Percentiles rank a stretch among this genome's conserved stretches.
These are phyloP conservation scores for Serripes groenlandicus DNA, from an alignment of 2,888 invertebrate genomes.

Conservation along the genomic window DNA sequence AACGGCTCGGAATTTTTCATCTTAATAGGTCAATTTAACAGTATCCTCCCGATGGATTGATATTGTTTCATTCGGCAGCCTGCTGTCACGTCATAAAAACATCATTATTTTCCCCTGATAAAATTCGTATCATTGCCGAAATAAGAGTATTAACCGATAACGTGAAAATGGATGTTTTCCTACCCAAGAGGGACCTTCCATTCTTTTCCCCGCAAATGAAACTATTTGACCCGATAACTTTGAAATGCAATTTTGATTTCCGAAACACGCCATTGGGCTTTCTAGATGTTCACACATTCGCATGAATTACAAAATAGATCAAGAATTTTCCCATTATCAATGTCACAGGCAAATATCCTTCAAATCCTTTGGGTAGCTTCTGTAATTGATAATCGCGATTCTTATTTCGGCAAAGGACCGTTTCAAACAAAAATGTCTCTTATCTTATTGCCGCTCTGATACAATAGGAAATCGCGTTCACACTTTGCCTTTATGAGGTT, in stretches of 20 bases:
- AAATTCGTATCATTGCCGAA: constrained; percentile 65
- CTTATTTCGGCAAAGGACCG: constrained; percentile 68
- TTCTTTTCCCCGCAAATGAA: constrained; percentile 63
- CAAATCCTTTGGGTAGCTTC: constrained; percentile 62
- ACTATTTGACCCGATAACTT: constrained; percentile 69
- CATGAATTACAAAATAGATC: constrained; percentile 71
- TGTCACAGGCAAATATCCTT: constrained; percentile 64
- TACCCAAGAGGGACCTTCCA: constrained; percentile 27
- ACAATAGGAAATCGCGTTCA: too few species aligned
- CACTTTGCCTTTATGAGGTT: too few species aligned
- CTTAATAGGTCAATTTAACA: constrained; percentile 70
- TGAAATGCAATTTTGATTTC: constrained; percentile 68
- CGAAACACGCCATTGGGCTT: constrained; percentile 64
- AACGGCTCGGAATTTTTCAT: constrained; percentile 60
- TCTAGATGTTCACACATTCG: constrained; percentile 65
- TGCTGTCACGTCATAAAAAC: constrained; percentile 70
- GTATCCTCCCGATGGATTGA: constrained; percentile 48
- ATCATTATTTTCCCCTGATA: constrained; percentile 68
- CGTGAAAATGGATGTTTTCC: constrained; percentile 51
- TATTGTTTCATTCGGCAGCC: constrained; percentile 45
- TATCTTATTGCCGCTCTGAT: too few species aligned
- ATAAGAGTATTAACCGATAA: constrained; percentile 65
- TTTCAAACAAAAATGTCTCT: too few species aligned
- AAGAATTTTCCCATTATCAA: constrained; percentile 69
- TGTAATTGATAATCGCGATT: constrained; percentile 69